phyloP scores from a whole-genome alignment of 2,888 invertebrate species.

The Lymantria monacha region DNA sequence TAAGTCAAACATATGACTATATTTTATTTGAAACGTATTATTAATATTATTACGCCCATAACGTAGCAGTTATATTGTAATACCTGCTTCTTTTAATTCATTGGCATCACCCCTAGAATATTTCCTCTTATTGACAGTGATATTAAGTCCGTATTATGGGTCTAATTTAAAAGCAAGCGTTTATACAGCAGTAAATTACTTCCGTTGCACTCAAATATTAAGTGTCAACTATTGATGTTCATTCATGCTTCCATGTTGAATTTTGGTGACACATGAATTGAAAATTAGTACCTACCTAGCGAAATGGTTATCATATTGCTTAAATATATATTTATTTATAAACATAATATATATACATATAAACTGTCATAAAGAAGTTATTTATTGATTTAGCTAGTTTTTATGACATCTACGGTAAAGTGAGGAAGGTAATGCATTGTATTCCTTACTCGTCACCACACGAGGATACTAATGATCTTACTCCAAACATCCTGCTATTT shows the following conservation, averaged over 20 bases:
- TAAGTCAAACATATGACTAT: no score
- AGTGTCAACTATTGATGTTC: conserved; percentile 24
- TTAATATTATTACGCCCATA: no score
- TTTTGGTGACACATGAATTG: conserved; percentile 7
- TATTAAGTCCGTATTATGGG: conserved; percentile 38
- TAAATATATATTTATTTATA: no score
- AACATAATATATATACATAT: no score
- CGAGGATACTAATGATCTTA: no score
- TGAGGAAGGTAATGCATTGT: no score
- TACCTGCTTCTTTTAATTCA: not conserved
- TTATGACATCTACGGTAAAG: no score
- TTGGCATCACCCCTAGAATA: conserved; percentile 21
- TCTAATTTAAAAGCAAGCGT: conserved; percentile 40
- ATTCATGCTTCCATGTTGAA: conserved; percentile 19
- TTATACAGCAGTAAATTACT: conserved; percentile 28
- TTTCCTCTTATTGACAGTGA: conserved; percentile 36
- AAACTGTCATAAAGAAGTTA: no score
- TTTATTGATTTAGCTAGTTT: no score
- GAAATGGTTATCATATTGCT: not conserved
- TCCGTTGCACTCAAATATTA: conserved; percentile 27
- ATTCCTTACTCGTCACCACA: no score
- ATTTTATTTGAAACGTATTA: no score
- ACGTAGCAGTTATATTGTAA: not conserved
- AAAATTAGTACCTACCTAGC: not conserved
- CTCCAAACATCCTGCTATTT: no score